Percentiles rank a stretch among this genome's conserved stretches.
Conservation (phyloP, 1,140 invertebrate species). For the Rhopalosiphum maidis region DNA sequence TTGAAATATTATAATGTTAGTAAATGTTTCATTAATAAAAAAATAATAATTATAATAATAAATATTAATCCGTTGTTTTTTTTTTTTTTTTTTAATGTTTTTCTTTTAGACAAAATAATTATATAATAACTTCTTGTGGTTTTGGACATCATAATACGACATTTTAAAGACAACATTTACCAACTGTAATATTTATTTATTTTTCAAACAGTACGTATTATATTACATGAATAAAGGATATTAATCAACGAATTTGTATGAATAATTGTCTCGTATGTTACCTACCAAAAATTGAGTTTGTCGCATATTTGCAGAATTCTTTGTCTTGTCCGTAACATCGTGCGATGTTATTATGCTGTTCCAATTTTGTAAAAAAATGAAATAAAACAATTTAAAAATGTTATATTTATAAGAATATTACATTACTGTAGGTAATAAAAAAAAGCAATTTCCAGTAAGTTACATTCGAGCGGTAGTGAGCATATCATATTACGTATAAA, state of each 20-base stretch:
- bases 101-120: background rate
- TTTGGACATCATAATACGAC: background rate
- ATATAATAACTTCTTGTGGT: background rate
- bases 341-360: background rate
- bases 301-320: background rate
- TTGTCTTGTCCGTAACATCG: background rate
- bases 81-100: background rate
- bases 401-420: constrained; percentile 7
- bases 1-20: background rate
- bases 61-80: background rate
- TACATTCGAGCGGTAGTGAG: background rate
- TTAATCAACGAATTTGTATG: background rate
- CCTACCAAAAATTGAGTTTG: background rate
- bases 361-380: background rate
- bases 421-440: background rate
- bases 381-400: constrained; percentile 13
- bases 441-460: constrained; percentile 6
- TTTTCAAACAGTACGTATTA: background rate
- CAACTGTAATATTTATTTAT: background rate
- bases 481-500: background rate
- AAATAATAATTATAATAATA: background rate
- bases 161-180: background rate
- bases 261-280: background rate
- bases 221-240: background rate
- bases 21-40: background rate